Percentiles rank a stretch among this genome's conserved stretches.
phyloP scores from a whole-genome alignment of 2,888 invertebrate genomes.

The Clunio marinus region DNA sequence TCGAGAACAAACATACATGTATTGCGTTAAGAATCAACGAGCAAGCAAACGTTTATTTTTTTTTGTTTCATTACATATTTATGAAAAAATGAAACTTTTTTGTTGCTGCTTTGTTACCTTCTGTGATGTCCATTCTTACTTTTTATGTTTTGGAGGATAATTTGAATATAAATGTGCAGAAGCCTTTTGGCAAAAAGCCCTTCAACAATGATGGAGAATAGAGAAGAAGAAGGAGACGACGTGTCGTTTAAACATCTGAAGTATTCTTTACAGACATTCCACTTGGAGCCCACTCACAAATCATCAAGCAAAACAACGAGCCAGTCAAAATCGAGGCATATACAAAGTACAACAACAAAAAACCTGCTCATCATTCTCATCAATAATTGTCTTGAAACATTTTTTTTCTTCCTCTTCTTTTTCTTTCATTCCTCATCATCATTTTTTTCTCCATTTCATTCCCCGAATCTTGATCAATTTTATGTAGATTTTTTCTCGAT shows the following conservation, averaged over 20 bases:
- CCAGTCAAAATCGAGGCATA: constrained; percentile 29
- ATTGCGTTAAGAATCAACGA: constrained; percentile 5
- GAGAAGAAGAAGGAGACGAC: neutral
- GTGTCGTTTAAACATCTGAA: neutral
- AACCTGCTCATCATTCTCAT: constrained; percentile 39
- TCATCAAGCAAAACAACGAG: constrained; percentile 30
- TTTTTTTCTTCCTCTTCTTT: constrained; percentile 15
- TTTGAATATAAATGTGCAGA: constrained; percentile 24
- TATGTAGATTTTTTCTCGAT: constrained; percentile 35
- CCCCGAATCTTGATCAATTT: constrained; percentile 39
- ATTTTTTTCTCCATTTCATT: constrained; percentile 14
- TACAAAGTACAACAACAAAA: constrained; percentile 17
- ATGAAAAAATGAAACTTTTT: constrained; percentile 3
- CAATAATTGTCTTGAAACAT: constrained; percentile 36
- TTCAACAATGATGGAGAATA: neutral
- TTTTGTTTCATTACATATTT: no score
- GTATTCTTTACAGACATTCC: neutral
- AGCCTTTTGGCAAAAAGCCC: neutral
- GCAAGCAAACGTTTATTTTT: no score
- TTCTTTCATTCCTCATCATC: constrained; percentile 28
- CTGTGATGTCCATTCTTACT: neutral
- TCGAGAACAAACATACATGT: no score
- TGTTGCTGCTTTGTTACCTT: neutral
- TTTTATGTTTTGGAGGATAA: neutral
- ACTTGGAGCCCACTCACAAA: constrained; percentile 26